Evolutionary conservation across 2,888 invertebrate genomes (phyloP), one percentile per base, ranked within the genome.

Genomic region (Adelognathus sp.): DNA sequence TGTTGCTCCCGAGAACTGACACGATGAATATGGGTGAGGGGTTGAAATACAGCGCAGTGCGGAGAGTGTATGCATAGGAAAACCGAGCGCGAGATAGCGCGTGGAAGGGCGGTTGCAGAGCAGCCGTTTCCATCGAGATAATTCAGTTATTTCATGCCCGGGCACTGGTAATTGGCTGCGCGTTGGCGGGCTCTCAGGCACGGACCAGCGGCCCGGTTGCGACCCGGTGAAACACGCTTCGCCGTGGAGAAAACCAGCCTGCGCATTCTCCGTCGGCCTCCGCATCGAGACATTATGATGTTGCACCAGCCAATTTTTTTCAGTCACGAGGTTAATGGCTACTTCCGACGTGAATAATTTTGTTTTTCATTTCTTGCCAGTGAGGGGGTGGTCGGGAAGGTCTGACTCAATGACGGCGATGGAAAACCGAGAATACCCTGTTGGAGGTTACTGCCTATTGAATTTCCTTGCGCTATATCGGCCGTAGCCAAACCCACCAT

Each of bases 91-190:
- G 75, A 41, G 72, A 41, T 60, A 79, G 75, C 41, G 63, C 72
- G 71, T 79, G 69, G 81, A 78, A 80, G 86, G 84, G 83, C 79
- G 83, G 83, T 83, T 85, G 88, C 86, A 84, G 87, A 84, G 87
- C 86, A 85, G 87, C 86, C 85, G 86, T 87, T 88, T 88, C 88
- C 87, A 87, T 86, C 85, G 86, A 90, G 89, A 90, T 90, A 90
- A 90, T 89, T 88, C 86, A 88, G 90, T 90, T 90, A 90, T 89
- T 89, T 89, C 88, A 88, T 89, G 87, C 89, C 87, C 87, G 84
- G 87, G 86, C 85, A 90, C 88, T 89, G 87, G 89, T 90, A 90
- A 90, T 90, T 90, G 90, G 89, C 87, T 88, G 86, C 87, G 88
- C 84, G 85, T 85, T 87, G 86, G 82, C 81, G 81, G 84, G n/a